Evolutionary conservation across 1,140 invertebrate genomes (phyloP).

Genomic region (Galleria mellonella): DNA sequence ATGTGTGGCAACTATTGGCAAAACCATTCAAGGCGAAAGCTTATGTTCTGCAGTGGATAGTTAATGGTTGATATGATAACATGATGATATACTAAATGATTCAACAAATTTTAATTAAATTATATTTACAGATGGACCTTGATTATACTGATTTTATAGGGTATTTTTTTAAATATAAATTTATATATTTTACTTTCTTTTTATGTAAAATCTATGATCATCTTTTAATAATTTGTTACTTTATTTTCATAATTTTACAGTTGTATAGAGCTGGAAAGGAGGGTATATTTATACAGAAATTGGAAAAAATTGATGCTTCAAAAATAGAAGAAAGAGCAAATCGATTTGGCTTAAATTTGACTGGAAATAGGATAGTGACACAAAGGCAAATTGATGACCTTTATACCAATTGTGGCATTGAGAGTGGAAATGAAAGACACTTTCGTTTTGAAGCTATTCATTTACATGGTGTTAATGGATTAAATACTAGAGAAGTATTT

Average conservation of each 20-base stretch:
- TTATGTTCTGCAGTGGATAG: too few species aligned
- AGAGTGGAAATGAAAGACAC: slow-evolving; percentile 77
- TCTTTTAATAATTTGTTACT: background rate
- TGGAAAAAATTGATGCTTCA: slow-evolving; percentile 77
- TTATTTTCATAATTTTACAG: slow-evolving; percentile 28
- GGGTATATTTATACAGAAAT: slow-evolving; percentile 76
- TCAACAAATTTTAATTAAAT: too few species aligned
- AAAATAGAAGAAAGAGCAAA: slow-evolving; percentile 82
- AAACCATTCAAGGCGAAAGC: too few species aligned
- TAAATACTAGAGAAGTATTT: slow-evolving; percentile 86
- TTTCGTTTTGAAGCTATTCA: slow-evolving; percentile 83
- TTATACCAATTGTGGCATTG: slow-evolving; percentile 80
- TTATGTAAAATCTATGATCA: too few species aligned
- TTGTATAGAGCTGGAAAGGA: slow-evolving; percentile 65
- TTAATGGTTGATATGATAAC: too few species aligned
- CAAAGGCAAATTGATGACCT: slow-evolving; percentile 78
- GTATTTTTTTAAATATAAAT: too few species aligned
- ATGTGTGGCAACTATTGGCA: too few species aligned
- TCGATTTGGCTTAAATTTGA: slow-evolving; percentile 79
- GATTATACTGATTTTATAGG: too few species aligned
- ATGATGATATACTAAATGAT: too few species aligned
- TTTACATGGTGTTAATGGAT: slow-evolving; percentile 82
- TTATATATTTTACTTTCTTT: too few species aligned
- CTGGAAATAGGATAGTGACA: slow-evolving; percentile 69
- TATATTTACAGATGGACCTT: too few species aligned